These are phyloP conservation scores for Rhinolophus sinicus DNA, from an alignment of 2,113 vertebrate genomes.

Conservation along the genomic window DNA sequence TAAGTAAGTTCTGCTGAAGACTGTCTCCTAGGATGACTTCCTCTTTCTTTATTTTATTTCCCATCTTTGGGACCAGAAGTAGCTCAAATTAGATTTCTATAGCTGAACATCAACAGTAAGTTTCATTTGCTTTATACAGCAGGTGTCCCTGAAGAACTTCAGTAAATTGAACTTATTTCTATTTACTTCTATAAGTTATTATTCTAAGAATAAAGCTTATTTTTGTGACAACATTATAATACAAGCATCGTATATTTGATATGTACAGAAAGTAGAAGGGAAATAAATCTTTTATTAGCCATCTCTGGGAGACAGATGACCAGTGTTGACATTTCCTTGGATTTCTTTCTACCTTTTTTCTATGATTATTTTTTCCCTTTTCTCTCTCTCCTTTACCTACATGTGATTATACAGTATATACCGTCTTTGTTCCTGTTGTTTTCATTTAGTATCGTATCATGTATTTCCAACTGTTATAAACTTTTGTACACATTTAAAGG, in stretches of 20 bases:
- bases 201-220: conserved; percentile 46
- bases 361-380: not conserved
- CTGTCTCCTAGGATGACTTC: not conserved
- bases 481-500: not conserved
- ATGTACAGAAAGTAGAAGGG: not conserved
- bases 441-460: not conserved
- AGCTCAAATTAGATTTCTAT: not conserved
- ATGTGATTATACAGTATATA: not conserved
- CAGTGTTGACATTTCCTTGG: not conserved
- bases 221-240: not conserved
- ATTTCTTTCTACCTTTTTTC: conserved; percentile 23
- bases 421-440: not conserved
- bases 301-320: not conserved
- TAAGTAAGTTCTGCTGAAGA: not conserved
- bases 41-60: not conserved
- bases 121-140: not conserved
- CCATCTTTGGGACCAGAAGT: not conserved
- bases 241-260: not conserved
- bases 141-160: not conserved
- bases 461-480: not conserved
- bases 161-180: not conserved
- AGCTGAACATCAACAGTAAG: not conserved
- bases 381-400: not conserved
- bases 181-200: not conserved
- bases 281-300: not conserved